A percentile compares a stretch with the other conserved stretches of the same genome.
Evolutionary conservation across 2,113 vertebrate genomes (phyloP).

Genomic region (Corythaixoides concolor): DNA sequence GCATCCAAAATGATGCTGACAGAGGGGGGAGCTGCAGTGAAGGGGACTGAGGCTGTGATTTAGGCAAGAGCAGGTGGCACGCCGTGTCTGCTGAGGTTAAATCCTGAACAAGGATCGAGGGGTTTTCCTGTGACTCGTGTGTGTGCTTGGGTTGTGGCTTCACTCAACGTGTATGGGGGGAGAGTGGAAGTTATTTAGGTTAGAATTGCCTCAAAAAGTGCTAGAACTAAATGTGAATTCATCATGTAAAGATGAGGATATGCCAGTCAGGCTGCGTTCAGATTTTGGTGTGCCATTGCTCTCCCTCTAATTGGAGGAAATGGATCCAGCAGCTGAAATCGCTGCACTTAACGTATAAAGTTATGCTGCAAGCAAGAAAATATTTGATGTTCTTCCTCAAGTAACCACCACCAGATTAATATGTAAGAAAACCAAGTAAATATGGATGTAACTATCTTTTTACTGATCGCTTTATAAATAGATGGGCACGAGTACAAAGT

Average conservation of each 20-base stretch:
- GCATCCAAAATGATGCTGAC: background rate
- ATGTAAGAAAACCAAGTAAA: background rate
- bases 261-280: slow-evolving; percentile 50
- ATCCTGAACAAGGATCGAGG: accelerated
- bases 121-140: background rate
- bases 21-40: no score
- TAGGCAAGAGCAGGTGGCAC: background rate
- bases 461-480: background rate
- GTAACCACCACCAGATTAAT: background rate
- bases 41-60: background rate
- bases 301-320: slow-evolving; percentile 55
- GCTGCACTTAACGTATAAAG: background rate
- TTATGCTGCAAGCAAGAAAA: background rate
- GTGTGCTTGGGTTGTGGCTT: background rate
- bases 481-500: background rate
- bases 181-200: slow-evolving; percentile 44
- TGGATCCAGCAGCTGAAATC: slow-evolving; percentile 35
- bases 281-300: slow-evolving; percentile 15
- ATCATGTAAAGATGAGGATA: slow-evolving; percentile 42
- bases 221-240: slow-evolving; percentile 59
- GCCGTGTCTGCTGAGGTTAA: background rate
- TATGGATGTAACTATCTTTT: background rate
- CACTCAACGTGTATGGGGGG: background rate
- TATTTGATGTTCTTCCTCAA: background rate
- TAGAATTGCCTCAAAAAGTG: slow-evolving; percentile 47